These are phyloP conservation scores for Tauraco hartlaubi DNA, from an alignment of 2,797 vertebrate genomes.

Conservation along the genomic window DNA sequence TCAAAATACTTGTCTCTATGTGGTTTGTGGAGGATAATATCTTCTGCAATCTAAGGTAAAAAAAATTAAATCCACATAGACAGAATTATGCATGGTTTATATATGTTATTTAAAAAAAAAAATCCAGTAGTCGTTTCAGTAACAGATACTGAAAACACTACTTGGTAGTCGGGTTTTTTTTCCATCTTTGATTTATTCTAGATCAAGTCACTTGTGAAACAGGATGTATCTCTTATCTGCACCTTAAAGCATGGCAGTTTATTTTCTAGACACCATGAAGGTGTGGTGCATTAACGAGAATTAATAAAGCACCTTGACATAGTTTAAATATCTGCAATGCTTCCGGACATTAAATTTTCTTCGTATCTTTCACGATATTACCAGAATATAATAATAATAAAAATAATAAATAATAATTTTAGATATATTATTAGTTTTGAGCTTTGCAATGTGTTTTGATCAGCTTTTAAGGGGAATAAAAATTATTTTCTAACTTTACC, in stretches of 20 bases:
- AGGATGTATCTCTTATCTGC: background rate
- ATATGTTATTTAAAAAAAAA: background rate
- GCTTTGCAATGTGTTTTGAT: background rate
- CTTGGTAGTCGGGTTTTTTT: no score
- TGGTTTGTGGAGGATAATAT: background rate
- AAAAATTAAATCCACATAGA: background rate
- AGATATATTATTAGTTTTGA: background rate
- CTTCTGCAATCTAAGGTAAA: background rate
- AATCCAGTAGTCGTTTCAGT: background rate
- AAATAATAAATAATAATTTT: no score
- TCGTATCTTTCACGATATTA: background rate
- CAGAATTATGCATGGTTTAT: background rate
- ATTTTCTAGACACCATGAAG: background rate
- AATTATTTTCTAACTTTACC: background rate
- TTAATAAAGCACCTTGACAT: background rate
- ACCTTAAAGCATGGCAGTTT: background rate
- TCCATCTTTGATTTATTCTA: background rate
- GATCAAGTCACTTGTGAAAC: background rate
- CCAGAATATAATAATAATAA: background rate
- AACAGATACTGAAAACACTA: background rate
- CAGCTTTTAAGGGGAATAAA: background rate
- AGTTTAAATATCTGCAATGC: background rate
- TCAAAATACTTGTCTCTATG: background rate
- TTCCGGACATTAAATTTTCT: background rate
- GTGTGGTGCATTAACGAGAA: background rate